Base-by-base conservation (phyloP, 2,888 invertebrate genomes). In the Phymatocera aterrima region DNA sequence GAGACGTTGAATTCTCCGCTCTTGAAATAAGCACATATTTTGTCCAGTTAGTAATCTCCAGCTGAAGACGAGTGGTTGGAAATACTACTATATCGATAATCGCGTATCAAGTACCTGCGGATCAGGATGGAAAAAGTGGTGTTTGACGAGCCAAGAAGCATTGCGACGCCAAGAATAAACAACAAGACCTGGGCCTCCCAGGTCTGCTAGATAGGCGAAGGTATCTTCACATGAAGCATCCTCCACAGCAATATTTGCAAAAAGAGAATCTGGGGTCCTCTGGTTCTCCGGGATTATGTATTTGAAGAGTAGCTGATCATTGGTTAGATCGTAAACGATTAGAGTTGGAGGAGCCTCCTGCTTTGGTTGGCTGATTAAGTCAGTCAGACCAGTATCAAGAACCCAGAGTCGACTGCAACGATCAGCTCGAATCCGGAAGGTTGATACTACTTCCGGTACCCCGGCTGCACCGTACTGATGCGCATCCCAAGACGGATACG, bases 401-500 rank as follows among this genome's bases (percentile, higher is more conserved):
- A 96, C 95, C 96, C 96, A 96, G 0, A 96, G 93, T 0, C 96
- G 93, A 15, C 94, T 94, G 87, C 96, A 96, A 70, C 92, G 92
- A 88, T 96, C 96, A 0, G 95, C 95, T 0, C 95, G 92, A 1
- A 95, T 91, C 6, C 96, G 92, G 89, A 95, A 96, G 0, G 96
- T 95, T 0, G 96, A 96, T 0, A 96, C 93, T 72, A 96, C 93
- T 87, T 95, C 95, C 1, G 94, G 93, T 0, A 92, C 92, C n/a
- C 90, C 91, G 0, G 90, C 91, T 8, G 88, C 91, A 1, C 86
- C 88, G 54, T 91, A 93, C 60, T 94, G 94, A 86, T 96, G 96
- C 0, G 95, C 94, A 80, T 94, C 94, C 96, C 96, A 96, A 83
- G 94, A 95, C 0, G 96, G 96, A 84, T 95, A 96, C 0, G 96